Conservation (phyloP, 1,140 invertebrate species). For the Daktulosphaira vitifoliae region DNA sequence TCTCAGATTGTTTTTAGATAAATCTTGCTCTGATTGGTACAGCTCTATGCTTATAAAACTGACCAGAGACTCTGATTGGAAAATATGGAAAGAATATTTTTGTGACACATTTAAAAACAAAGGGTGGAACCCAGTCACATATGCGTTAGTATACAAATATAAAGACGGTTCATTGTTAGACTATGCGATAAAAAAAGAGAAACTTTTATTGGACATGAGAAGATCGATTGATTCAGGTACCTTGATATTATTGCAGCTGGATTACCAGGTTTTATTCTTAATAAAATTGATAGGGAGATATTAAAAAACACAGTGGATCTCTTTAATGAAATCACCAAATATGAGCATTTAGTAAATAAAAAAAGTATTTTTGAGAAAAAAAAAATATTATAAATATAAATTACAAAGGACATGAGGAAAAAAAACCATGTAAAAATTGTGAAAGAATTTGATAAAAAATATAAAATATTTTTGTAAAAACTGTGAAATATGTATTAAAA, state of each 20-base stretch:
- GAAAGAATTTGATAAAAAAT: constrained; percentile 36
- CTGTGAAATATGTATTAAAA: constrained; percentile 42
- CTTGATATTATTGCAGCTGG: constrained; percentile 10
- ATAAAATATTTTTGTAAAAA: constrained; percentile 39
- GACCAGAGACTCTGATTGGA: too few species aligned
- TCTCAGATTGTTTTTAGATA: too few species aligned
- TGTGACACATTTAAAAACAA: too few species aligned
- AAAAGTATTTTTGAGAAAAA: background rate
- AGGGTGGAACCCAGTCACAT: too few species aligned
- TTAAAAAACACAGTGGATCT: background rate
- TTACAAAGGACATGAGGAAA: background rate
- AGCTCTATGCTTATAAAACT: too few species aligned
- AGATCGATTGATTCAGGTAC: constrained; percentile 1
- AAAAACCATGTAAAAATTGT: constrained; percentile 19
- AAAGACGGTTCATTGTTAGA: constrained; percentile 16
- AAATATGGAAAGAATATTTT: too few species aligned
- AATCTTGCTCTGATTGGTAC: too few species aligned
- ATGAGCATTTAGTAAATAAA: constrained; percentile 9
- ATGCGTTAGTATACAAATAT: too few species aligned
- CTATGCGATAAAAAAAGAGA: constrained; percentile 29
- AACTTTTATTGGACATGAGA: constrained; percentile 23
- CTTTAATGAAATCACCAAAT: background rate
- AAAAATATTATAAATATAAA: background rate
- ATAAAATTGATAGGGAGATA: constrained; percentile 2
- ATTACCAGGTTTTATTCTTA: too few species aligned